Base-by-base conservation (phyloP, 1,140 invertebrate species). In the Pogonus chalceus region DNA sequence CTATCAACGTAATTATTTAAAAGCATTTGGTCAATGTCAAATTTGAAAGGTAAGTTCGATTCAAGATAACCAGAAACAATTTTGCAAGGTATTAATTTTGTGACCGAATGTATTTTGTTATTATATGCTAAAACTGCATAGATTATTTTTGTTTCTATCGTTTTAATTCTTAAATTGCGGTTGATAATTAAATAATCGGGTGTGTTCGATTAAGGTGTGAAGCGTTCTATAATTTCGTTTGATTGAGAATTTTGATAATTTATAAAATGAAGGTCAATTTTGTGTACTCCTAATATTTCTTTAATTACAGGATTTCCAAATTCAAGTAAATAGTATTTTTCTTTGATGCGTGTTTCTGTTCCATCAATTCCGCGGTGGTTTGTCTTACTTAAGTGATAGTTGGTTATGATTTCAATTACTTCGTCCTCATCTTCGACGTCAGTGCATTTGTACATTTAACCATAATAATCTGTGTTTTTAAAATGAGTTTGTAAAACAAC, bases 231-330 rank as follows among this genome's bases (percentile, higher is more conserved):
- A 20, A 60, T 56, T 14, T 62, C 62, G 48, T 69, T 67, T 10
- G 61, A 67, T 53, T 68, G 61, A 1, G 58, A 66, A 26, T 66
- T 65, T 31, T 60, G n/a, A n/a, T n/a, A n/a, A n/a, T n/a, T n/a
- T n/a, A 56, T 69, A 53, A 65, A 67, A 48, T 69, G 61, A 16
- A 65, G 60, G 12, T 60, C 46, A 23, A 66, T 65, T 39, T 65
- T 62, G 52, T 65, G 62, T 4, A 52, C 9, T 55, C 55, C 55
- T 20, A 62, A 56, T 22, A 64, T 47, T 49, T 62, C 59, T 52
- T 56, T 60, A 23, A 62, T 35, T 22, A 53, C 35, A 20, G 55
- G 53, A 49, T 64, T 62, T 35, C 56, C 53, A 55, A 64, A 64
- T 58, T 63, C 60, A n/a, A n/a, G n/a, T 54, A 20, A 63, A 56